Evolutionary conservation across 2,113 vertebrate genomes (phyloP), one percentile per base, ranked within the genome.

Genomic region (Otus sunia): DNA sequence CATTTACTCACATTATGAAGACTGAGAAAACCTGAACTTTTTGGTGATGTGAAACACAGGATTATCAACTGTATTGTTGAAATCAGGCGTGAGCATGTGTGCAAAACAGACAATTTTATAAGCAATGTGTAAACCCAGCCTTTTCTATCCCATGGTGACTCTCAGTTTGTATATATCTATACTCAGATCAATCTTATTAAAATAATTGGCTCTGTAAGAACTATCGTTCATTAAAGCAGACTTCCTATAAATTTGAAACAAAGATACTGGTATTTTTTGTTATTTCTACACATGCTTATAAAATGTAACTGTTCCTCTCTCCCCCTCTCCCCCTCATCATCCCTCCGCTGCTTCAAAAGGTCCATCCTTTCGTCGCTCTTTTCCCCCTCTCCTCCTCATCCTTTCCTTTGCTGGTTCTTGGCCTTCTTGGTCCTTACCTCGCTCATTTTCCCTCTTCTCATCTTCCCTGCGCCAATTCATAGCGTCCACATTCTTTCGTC

Each of bases 381-480:
- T 95, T 95, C 81, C 96, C 95, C 93, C 94, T 77, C 80, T 94
- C 88, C 90, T 79, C 56, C 79, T 95, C 52, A 60, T 92, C 72
- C 79, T 96, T 71, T 84, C 89, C 92, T 76, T 92, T 92, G 95
- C 92, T 94, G 77, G 49, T 93, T 91, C 93, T 95, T 34, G 74
- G 93, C 81, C 81, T 87, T 43, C 91, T 64, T 45, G 95, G 73
- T 96, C 95, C 96, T 97, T 97, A 97, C 96, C 96, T 97, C 96
- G 87, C 96, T 97, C 96, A 97, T 96, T 96, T 68, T 97, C 96
- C 94, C 96, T 94, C 96, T 97, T 97, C 96, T 97, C 96, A 85
- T 97, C 96, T 94, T 97, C 96, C 96, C 96, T 96, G 96, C 47
- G 94, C 96, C 96, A 97, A 76, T 95, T 97, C 96, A 96, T 95